These are phyloP conservation scores for Liparis tanakae DNA, from an alignment of 2,797 vertebrate species.

Conservation along the genomic window DNA sequence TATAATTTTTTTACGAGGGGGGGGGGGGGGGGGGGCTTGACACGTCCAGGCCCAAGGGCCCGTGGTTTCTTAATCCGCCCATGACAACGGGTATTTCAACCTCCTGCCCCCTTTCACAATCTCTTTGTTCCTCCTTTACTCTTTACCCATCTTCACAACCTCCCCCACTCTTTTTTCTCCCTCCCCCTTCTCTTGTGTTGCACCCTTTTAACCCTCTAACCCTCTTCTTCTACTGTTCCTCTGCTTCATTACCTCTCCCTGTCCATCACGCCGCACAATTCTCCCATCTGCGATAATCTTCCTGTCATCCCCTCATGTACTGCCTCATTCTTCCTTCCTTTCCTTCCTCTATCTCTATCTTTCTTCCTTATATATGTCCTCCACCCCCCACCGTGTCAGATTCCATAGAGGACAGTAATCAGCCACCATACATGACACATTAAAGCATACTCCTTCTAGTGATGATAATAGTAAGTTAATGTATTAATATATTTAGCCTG, in stretches of 20 bases:
- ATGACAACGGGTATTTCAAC: conserved; percentile 3
- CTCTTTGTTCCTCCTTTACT: conserved; percentile 10
- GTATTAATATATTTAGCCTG: too few species aligned
- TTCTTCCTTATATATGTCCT: not conserved
- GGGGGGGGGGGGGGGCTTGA: too few species aligned
- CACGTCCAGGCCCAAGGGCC: too few species aligned
- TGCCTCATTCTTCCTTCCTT: not conserved
- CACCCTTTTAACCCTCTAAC: conserved; percentile 19
- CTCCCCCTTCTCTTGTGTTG: conserved; percentile 1
- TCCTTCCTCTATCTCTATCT: not conserved
- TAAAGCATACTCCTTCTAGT: not conserved
- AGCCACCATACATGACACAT: conserved; percentile 1
- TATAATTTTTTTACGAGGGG: too few species aligned
- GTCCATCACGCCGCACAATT: conserved; percentile 28
- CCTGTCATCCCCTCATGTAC: not conserved
- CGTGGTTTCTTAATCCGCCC: too few species aligned
- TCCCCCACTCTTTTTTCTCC: not conserved
- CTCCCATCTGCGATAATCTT: conserved; percentile 15
- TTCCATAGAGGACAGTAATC: not conserved
- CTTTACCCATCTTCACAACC: not conserved
- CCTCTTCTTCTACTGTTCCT: conserved; percentile 17
- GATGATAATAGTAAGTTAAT: not conserved
- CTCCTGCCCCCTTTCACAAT: not conserved
- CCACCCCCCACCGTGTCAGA: not conserved
- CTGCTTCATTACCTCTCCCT: conserved; percentile 41